Conservation (phyloP, 2,888 invertebrate species). For the Scaptomyza parva region DNA sequence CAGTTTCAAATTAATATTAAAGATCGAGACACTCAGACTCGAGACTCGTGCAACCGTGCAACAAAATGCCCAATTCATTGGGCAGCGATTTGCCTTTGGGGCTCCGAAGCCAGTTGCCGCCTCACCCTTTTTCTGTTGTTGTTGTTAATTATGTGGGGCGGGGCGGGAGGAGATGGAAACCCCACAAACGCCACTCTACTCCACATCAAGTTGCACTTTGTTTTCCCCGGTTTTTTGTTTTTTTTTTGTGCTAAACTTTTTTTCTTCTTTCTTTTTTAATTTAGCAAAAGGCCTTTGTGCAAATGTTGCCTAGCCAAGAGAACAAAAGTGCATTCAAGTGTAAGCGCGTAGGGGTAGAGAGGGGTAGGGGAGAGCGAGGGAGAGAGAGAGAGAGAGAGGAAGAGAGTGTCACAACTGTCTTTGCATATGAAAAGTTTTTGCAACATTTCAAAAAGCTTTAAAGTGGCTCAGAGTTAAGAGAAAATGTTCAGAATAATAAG, state of each 20-base stretch:
- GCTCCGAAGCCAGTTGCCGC: background rate
- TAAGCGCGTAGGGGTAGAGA: constrained; percentile 55
- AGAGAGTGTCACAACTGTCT: constrained; percentile 1
- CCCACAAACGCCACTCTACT: constrained; percentile 42
- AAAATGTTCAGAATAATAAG: too few species aligned
- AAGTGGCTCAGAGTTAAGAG: background rate
- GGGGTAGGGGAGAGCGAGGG: background rate
- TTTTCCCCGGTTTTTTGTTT: too few species aligned
- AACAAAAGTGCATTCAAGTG: constrained; percentile 81
- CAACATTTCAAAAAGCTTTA: background rate
- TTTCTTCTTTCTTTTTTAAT: constrained; percentile 38
- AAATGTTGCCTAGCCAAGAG: constrained; percentile 47
- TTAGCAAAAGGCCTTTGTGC: constrained; percentile 47
- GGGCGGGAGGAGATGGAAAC: constrained; percentile 41
- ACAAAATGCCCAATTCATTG: constrained; percentile 3
- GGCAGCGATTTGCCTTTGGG: constrained; percentile 11
- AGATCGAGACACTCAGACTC: constrained; percentile 38
- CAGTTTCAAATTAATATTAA: constrained; percentile 15
- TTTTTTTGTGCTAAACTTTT: constrained; percentile 8
- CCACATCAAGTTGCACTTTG: constrained; percentile 50
- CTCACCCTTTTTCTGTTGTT: constrained; percentile 14
- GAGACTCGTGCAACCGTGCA: background rate
- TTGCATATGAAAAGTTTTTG: constrained; percentile 3
- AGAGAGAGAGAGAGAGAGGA: too few species aligned
- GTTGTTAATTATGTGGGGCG: constrained; percentile 56